Evolutionary conservation across 2,888 invertebrate genomes (phyloP).

Genomic region (Stratiomys singularior): DNA sequence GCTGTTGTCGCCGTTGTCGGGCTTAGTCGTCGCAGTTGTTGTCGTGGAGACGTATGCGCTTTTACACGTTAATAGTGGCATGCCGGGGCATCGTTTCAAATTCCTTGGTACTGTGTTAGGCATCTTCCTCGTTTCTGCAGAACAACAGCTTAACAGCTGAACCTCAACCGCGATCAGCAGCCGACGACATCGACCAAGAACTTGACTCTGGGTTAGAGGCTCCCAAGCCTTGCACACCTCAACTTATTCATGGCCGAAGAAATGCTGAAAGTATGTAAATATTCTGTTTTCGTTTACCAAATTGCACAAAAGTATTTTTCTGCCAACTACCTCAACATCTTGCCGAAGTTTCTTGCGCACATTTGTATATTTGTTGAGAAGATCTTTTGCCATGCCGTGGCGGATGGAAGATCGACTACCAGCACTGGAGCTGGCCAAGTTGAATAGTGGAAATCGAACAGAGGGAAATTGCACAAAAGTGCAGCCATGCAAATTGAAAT

Average conservation of each 20-base stretch:
- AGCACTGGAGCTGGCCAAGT: not conserved
- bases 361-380: not conserved
- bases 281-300: constrained; percentile 49
- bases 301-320: constrained; percentile 47
- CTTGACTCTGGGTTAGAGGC: constrained; percentile 11
- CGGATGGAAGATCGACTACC: not conserved
- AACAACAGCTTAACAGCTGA: constrained; percentile 10
- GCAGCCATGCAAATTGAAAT: constrained; percentile 45
- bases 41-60: constrained; percentile 18
- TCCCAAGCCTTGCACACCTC: not conserved
- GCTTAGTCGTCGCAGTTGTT: constrained; percentile 5
- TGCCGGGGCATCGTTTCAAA: constrained; percentile 44
- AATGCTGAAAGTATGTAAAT: constrained; percentile 48
- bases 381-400: not conserved
- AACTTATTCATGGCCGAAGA: constrained; percentile 40
- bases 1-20: constrained; percentile 32
- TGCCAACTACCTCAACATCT: constrained; percentile 30
- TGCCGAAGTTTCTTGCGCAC: constrained; percentile 37
- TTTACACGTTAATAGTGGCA: constrained; percentile 42
- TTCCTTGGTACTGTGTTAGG: constrained; percentile 36
- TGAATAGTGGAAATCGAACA: not conserved
- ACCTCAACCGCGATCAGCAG: not conserved
- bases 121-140: constrained; percentile 30
- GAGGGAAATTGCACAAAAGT: not conserved
- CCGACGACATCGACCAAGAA: not conserved